These are phyloP conservation scores for Drosophila miranda DNA, from an alignment of 1,140 invertebrate genomes.

Conservation along the genomic window DNA sequence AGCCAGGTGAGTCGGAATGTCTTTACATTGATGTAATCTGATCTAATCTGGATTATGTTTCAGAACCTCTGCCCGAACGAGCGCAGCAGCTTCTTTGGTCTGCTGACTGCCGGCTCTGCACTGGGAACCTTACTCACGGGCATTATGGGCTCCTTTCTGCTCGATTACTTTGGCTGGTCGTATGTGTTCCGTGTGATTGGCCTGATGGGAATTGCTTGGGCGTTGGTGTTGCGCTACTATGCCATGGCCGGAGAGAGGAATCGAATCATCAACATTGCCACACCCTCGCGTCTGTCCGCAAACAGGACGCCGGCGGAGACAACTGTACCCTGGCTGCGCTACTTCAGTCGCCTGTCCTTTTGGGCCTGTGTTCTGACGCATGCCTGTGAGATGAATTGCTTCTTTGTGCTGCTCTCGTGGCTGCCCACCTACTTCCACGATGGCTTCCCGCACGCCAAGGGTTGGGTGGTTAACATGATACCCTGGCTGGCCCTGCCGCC, in stretches of 20 bases:
- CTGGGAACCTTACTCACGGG: conserved; percentile 87
- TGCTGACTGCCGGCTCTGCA: conserved; percentile 86
- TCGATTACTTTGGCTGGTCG: conserved; percentile 88
- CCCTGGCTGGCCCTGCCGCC: conserved; percentile 88
- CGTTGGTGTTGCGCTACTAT: conserved; percentile 75
- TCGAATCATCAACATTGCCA: conserved; percentile 78
- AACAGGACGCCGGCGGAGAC: conserved; percentile 59
- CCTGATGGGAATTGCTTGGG: conserved; percentile 82
- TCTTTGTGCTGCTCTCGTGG: conserved; percentile 89
- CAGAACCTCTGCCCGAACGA: conserved; percentile 85
- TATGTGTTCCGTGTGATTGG: conserved; percentile 88
- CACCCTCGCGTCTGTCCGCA: conserved; percentile 64
- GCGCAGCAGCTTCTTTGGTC: conserved; percentile 88
- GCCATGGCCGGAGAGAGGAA: conserved; percentile 77
- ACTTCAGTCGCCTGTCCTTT: conserved; percentile 70
- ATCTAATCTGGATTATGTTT: background rate
- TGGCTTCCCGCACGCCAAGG: conserved; percentile 87
- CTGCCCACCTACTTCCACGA: conserved; percentile 91
- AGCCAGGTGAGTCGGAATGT: conserved; percentile 83
- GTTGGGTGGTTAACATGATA: conserved; percentile 89
- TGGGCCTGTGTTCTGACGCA: conserved; percentile 89
- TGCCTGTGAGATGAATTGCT: conserved; percentile 90
- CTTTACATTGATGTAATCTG: background rate
- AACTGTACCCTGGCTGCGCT: conserved; percentile 76
- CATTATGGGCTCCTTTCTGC: conserved; percentile 87